Percentiles rank a stretch among this genome's conserved stretches.
Evolutionary conservation across 2,113 vertebrate species (phyloP).

Genomic region (Tachysurus vachellii): DNA sequence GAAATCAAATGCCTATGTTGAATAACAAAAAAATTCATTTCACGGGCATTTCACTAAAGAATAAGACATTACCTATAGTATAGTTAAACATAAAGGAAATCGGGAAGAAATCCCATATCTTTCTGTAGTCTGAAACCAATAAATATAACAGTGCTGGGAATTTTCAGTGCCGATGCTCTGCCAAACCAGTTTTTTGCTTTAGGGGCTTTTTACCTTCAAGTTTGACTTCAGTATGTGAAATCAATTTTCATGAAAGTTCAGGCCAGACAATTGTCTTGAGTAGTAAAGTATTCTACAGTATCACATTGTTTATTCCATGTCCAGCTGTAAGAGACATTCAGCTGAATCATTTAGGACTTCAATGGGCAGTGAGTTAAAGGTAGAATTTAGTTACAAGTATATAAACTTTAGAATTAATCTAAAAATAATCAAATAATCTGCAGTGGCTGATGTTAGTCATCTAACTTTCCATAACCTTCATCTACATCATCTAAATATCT

Average conservation of each 20-base stretch:
- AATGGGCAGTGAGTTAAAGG: not conserved
- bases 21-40: not conserved
- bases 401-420: not conserved
- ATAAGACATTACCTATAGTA: not conserved
- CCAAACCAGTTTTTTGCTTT: not conserved
- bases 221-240: not conserved
- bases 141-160: not conserved
- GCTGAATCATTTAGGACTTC: not conserved
- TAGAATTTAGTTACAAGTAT: not conserved
- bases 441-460: not conserved
- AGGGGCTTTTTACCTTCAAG: not conserved
- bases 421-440: not conserved
- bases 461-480: not conserved
- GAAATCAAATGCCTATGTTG: not conserved
- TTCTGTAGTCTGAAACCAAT: not conserved
- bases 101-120: not conserved
- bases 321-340: not conserved
- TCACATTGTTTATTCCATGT: not conserved
- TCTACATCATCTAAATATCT: not conserved
- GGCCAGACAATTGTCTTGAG: not conserved
- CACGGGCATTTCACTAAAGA: not conserved
- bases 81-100: not conserved
- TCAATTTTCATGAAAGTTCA: not conserved
- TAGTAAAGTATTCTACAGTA: not conserved
- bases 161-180: not conserved